Evolutionary conservation across 2,888 invertebrate genomes (phyloP).

Genomic region (Andrena praecox): DNA sequence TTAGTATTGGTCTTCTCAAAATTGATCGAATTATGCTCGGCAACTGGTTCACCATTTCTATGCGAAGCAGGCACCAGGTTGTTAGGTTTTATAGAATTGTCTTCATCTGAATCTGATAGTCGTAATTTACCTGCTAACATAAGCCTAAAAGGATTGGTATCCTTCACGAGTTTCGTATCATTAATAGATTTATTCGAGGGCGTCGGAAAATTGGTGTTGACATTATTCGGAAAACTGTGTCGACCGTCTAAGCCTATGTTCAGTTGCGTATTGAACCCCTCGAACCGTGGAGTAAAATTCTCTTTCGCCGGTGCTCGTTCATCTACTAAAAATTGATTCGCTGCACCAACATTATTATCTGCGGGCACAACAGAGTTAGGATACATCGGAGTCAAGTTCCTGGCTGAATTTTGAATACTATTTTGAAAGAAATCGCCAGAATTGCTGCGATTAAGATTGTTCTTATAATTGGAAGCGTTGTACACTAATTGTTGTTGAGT

Average conservation of each 20-base stretch:
- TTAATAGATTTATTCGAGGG: background rate
- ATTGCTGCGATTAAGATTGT: background rate
- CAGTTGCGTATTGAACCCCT: background rate
- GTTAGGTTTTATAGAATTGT: background rate
- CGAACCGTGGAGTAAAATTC: background rate
- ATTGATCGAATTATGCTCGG: background rate
- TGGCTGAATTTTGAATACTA: background rate
- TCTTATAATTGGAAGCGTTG: background rate
- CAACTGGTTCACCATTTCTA: background rate
- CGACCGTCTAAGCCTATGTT: background rate
- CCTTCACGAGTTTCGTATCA: conserved; percentile 11
- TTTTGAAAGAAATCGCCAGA: background rate
- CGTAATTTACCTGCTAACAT: conserved; percentile 15
- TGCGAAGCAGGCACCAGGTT: background rate
- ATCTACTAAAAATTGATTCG: background rate
- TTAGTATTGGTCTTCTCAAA: background rate
- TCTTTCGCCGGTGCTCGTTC: background rate
- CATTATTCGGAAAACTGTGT: background rate
- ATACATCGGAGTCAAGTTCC: background rate
- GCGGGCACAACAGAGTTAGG: background rate
- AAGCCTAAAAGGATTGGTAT: conserved; percentile 64
- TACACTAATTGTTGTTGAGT: background rate
- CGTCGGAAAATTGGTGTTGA: background rate
- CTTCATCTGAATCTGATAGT: conserved; percentile 19
- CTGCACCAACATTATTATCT: background rate